These are phyloP conservation scores for Aspiorhynchus laticeps DNA, from an alignment of 2,113 vertebrate species.

Conservation along the genomic window DNA sequence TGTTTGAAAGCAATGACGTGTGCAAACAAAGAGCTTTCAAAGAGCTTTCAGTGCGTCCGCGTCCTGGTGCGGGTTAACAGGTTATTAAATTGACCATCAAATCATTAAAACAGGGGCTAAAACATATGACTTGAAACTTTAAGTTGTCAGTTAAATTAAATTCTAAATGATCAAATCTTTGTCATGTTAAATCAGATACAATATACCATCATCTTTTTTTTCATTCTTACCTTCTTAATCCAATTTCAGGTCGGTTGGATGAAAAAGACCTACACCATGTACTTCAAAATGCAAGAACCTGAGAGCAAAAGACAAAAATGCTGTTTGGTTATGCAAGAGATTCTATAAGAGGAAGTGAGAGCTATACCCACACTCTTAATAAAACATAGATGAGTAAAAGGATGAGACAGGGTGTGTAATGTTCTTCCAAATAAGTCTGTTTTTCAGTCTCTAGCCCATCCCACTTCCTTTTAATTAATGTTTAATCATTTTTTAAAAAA, in stretches of 20 bases:
- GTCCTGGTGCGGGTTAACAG: too few relatives aligned
- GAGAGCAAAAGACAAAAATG: background rate
- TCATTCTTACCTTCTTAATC: slow-evolving; percentile 4
- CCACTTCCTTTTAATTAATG: background rate
- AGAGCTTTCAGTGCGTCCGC: too few relatives aligned
- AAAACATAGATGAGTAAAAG: background rate
- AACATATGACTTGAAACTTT: background rate
- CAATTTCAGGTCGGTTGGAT: background rate
- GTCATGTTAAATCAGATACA: background rate
- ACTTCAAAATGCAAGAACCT: background rate
- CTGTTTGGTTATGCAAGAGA: background rate
- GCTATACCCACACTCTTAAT: background rate
- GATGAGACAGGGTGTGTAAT: fast-evolving
- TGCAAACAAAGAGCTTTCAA: too few relatives aligned
- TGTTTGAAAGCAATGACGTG: too few relatives aligned
- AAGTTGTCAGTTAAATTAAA: background rate
- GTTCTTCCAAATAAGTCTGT: background rate
- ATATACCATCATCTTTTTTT: background rate
- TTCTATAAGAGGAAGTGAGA: background rate
- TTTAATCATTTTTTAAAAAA: background rate
- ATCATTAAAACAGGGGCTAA: background rate
- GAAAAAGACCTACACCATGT: background rate
- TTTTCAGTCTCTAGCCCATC: background rate
- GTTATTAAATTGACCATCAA: background rate
- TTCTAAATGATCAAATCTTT: background rate